phyloP scores from a whole-genome alignment of 1,140 invertebrate genomes.

The Lordiphosa mommai region DNA sequence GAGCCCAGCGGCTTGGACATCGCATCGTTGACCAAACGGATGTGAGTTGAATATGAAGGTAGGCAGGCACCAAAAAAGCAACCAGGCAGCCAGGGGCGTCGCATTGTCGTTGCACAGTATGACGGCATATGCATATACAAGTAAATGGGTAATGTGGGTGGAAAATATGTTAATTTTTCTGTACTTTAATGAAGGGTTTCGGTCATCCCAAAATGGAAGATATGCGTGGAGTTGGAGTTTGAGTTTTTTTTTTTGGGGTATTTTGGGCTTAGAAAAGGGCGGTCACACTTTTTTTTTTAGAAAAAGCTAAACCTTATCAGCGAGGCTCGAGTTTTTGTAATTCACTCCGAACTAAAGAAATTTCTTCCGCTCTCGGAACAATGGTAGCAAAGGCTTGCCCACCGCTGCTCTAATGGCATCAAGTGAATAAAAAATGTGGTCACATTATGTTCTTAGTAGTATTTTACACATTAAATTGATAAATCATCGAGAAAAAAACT shows the following conservation, averaged over 20 bases:
- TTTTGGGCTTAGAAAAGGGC: background rate
- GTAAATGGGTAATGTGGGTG: background rate
- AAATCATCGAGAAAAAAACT: too few species aligned
- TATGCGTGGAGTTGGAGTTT: too few species aligned
- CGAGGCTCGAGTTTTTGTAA: too few species aligned
- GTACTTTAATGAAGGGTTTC: background rate
- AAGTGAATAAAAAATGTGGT: too few species aligned
- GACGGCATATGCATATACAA: background rate
- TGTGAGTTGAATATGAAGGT: conserved; percentile 13
- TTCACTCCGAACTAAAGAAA: too few species aligned
- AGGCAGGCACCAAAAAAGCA: background rate
- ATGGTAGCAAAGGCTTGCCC: too few species aligned
- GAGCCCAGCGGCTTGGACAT: conserved; percentile 55
- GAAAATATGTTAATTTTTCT: conserved; percentile 8
- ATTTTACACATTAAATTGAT: too few species aligned
- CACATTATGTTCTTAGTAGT: too few species aligned
- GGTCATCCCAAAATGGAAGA: background rate
- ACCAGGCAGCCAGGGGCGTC: conserved; percentile 1
- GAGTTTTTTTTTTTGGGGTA: background rate
- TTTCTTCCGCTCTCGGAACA: too few species aligned
- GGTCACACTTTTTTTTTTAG: background rate
- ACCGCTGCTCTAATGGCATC: too few species aligned
- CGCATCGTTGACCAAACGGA: conserved; percentile 28
- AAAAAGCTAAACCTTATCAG: too few species aligned
- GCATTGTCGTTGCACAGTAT: background rate